Evolutionary conservation across 2,113 vertebrate species (phyloP).

Genomic region (Gopherus flavomarginatus): DNA sequence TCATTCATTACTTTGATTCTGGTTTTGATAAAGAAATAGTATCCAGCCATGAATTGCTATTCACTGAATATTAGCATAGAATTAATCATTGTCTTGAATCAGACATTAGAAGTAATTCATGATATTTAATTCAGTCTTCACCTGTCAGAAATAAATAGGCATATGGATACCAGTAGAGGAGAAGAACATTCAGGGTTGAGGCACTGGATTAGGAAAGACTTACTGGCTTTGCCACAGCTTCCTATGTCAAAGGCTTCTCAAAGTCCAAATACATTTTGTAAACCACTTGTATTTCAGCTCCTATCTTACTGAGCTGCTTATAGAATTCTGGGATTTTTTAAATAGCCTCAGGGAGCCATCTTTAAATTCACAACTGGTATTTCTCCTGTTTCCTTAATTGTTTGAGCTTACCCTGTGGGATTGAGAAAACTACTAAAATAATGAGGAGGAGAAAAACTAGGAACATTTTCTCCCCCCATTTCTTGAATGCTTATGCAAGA

Average conservation of each 20-base stretch:
- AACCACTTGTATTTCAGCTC: neutral
- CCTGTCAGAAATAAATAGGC: neutral
- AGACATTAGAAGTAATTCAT: neutral
- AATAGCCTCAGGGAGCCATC: neutral
- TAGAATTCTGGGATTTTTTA: neutral
- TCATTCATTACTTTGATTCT: slow-evolving; percentile 29
- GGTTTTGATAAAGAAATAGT: neutral
- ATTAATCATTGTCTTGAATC: neutral
- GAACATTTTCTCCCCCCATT: neutral
- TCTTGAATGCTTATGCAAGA: neutral
- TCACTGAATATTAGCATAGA: neutral
- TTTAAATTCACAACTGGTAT: neutral
- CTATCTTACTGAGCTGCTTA: neutral
- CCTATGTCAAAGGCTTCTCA: neutral
- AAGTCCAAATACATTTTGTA: neutral
- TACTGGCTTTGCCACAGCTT: neutral
- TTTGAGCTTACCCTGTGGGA: neutral
- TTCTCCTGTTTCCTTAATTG: neutral
- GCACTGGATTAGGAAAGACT: neutral
- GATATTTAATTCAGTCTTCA: neutral
- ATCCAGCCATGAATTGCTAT: neutral
- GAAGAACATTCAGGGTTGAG: neutral
- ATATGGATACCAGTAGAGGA: neutral
- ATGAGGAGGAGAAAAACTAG: neutral
- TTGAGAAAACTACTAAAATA: neutral